These are phyloP conservation scores for Percina caprodes DNA, from an alignment of 2,113 vertebrate species.

Conservation along the genomic window DNA sequence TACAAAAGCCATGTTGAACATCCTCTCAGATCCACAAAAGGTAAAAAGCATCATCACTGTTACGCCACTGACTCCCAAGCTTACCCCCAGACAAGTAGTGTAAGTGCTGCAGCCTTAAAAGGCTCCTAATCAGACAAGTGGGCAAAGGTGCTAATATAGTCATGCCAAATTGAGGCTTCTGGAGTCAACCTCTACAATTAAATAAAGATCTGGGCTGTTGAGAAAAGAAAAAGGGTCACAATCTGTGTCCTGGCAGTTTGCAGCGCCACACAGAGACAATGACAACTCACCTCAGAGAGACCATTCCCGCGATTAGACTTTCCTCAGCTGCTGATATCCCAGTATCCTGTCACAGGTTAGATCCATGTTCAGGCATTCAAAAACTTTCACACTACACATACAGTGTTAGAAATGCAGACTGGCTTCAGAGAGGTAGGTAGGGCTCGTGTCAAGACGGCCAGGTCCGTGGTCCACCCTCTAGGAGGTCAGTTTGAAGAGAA, in stretches of 20 bases:
- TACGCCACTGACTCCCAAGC: neutral
- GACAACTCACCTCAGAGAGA: slow-evolving; percentile 75
- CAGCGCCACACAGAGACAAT: slow-evolving; percentile 15
- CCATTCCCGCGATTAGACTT: slow-evolving; percentile 52
- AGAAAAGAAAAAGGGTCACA: neutral
- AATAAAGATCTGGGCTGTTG: slow-evolving; percentile 51
- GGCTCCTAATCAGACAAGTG: slow-evolving; percentile 47
- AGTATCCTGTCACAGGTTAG: slow-evolving; percentile 75
- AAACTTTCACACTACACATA: slow-evolving; percentile 36
- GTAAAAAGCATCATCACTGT: slow-evolving; percentile 4
- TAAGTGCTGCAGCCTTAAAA: neutral
- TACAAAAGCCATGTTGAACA: neutral
- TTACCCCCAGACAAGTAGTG: slow-evolving; percentile 10
- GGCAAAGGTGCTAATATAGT: slow-evolving; percentile 65
- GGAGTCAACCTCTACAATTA: slow-evolving; percentile 43
- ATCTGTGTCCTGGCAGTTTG: neutral
- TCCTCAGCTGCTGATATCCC: slow-evolving; percentile 52
- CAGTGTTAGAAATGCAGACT: slow-evolving; percentile 21
- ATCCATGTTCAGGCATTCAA: slow-evolving; percentile 73
- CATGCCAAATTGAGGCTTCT: slow-evolving; percentile 65
- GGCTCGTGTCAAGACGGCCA: slow-evolving; percentile 37
- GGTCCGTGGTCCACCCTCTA: slow-evolving; percentile 74
- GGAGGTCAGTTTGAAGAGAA: slow-evolving; percentile 77
- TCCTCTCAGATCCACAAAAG: slow-evolving; percentile 13
- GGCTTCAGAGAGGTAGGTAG: slow-evolving; percentile 22